Evolutionary conservation across 2,113 vertebrate species (phyloP).

Genomic region (Pluvialis apricaria): DNA sequence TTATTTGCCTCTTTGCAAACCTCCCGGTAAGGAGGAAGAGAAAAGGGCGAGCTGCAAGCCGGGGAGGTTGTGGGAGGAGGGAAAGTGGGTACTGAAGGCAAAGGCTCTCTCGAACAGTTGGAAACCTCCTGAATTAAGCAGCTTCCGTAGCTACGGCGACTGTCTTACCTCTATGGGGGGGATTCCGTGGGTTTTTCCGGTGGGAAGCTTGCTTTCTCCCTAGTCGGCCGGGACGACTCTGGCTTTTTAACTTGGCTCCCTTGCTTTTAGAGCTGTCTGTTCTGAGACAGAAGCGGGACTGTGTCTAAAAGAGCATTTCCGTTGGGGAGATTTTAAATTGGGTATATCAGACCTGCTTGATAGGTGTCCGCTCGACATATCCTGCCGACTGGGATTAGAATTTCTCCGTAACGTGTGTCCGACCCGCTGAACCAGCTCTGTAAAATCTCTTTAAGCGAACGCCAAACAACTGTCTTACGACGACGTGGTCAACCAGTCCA

Average conservation of each 20-base stretch:
- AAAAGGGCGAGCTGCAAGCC: not conserved
- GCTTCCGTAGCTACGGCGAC: fast-evolving
- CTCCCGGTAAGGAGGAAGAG: not conserved
- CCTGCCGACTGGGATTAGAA: fast-evolving
- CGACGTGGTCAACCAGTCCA: slow-evolving; percentile 95
- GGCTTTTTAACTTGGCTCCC: not conserved
- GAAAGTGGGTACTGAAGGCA: not conserved
- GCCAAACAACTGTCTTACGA: slow-evolving; percentile 95
- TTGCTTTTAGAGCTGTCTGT: not conserved
- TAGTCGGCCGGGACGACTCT: fast-evolving
- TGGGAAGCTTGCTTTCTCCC: not conserved
- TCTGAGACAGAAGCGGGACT: not conserved
- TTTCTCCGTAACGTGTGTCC: fast-evolving
- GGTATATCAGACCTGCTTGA: not conserved
- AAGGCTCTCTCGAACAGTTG: fast-evolving
- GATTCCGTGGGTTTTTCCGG: too few species aligned
- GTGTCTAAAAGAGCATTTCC: not conserved
- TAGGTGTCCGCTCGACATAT: not conserved
- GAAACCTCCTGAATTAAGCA: not conserved
- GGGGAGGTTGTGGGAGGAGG: not conserved
- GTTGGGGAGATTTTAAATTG: too few species aligned
- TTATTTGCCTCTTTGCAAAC: not conserved
- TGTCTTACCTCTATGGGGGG: fast-evolving
- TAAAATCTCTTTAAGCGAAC: slow-evolving; percentile 69
- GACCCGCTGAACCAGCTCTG: not conserved